A percentile compares a stretch with the other conserved stretches of the same genome.
phyloP scores from a whole-genome alignment of 2,888 invertebrate species.

The Macrophya alboannulata region DNA sequence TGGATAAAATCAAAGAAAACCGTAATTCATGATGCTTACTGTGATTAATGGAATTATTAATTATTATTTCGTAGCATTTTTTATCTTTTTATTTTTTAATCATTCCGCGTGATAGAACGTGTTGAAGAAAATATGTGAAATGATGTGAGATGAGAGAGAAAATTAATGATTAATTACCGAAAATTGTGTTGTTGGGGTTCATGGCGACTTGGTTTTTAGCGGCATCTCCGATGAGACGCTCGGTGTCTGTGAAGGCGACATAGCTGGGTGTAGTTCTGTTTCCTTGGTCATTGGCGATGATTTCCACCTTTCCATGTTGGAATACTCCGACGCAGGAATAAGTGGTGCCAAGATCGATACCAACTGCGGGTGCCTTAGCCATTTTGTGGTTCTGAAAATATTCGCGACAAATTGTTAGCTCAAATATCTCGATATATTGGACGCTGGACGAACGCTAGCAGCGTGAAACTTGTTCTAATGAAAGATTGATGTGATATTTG shows the following conservation, averaged over 20 bases:
- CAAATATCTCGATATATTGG: not conserved
- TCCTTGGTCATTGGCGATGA: conserved; percentile 85
- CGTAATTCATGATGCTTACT: no score
- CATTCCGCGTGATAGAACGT: not conserved
- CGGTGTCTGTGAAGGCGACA: conserved; percentile 83
- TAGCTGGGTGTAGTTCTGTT: conserved; percentile 84
- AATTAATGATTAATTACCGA: conserved; percentile 83
- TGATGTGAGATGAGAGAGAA: not conserved
- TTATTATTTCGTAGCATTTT: not conserved
- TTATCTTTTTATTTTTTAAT: not conserved
- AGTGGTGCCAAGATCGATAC: conserved; percentile 98
- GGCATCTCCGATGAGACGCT: conserved; percentile 83
- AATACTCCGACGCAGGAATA: conserved; percentile 97
- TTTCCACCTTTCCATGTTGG: conserved; percentile 89
- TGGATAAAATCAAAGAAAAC: not conserved
- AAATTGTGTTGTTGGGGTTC: conserved; percentile 94
- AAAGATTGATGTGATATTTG: conserved; percentile 43
- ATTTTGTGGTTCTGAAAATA: conserved; percentile 67
- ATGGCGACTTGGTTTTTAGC: conserved; percentile 86
- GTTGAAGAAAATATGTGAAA: not conserved
- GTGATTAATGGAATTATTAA: not conserved
- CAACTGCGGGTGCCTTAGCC: conserved; percentile 92
- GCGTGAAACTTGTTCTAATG: not conserved
- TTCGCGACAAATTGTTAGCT: conserved; percentile 15
- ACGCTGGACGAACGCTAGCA: not conserved